These are phyloP conservation scores for Falco berigora DNA, from an alignment of 2,797 vertebrate genomes.

Conservation along the genomic window DNA sequence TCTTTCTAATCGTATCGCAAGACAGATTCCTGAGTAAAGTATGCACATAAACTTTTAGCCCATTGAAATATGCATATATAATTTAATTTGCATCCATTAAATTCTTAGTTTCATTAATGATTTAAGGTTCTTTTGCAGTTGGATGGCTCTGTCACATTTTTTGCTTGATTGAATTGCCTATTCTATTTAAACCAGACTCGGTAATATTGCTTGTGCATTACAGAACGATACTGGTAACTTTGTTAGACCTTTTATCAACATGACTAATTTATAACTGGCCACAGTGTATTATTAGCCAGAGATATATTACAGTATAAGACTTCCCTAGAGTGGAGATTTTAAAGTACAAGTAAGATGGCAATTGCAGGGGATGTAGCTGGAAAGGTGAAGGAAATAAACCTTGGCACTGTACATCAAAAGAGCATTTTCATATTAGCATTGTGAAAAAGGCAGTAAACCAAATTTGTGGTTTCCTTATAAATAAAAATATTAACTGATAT, in stretches of 20 bases:
- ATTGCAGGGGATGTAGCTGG: not conserved
- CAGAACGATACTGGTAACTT: conserved; percentile 23
- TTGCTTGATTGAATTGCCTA: conserved; percentile 40
- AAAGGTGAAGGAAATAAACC: not conserved
- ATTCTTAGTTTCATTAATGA: conserved; percentile 60
- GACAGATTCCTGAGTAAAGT: conserved; percentile 43
- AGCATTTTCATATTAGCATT: not conserved
- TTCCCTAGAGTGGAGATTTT: not conserved
- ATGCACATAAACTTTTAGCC: conserved; percentile 53
- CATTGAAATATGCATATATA: conserved; percentile 61
- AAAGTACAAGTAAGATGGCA: not conserved
- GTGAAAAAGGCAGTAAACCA: not conserved
- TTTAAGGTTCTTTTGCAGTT: conserved; percentile 54
- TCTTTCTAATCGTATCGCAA: conserved; percentile 20
- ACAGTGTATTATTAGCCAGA: not conserved
- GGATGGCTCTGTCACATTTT: conserved; percentile 27
- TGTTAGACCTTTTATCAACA: conserved; percentile 41
- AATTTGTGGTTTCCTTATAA: not conserved
- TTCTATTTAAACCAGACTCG: conserved; percentile 42
- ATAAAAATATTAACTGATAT: not conserved
- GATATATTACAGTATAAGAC: not conserved
- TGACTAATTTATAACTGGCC: conserved; percentile 27
- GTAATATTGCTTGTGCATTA: conserved; percentile 3
- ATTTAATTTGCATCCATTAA: conserved; percentile 72
- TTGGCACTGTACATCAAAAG: not conserved